Evolutionary conservation across 1,140 invertebrate genomes (phyloP), one percentile per base, ranked within the genome.

Genomic region (Limonius californicus): DNA sequence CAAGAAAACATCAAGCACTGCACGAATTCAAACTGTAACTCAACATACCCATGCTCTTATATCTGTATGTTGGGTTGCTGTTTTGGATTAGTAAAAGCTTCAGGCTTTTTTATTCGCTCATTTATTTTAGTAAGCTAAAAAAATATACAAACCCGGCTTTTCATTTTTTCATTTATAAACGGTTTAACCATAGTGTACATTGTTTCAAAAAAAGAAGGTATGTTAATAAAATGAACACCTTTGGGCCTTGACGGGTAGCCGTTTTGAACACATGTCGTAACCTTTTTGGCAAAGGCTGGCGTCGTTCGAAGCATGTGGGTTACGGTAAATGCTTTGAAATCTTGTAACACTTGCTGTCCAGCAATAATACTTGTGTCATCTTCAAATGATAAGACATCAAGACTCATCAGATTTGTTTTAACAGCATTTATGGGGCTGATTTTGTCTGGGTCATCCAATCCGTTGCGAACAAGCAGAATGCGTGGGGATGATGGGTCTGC

Each of bases 221-320:
- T 73, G 68, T 82, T 79, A 14, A 83, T 72, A 59, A 79, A 81
- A 64, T 83, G 80, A 35, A 82, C 73, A 11, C 76, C 77, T 61
- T 83, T 82, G 3, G 78, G 79, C n/a, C 35, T 39, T 2, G n/a
- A n/a, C 11, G 35, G 35, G 35, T 39, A 39, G 7, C 1, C n/a
- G 2, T 14, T 14, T 39, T 6, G 3, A 2, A 39, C 2, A 39
- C 35, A 6, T 11, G n/a, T 7, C 11, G 35, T 14, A 9, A 12
- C 8, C 27, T 39, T 39, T 14, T 39, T 39, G 7, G n/a, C 2
- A 12, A 39, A 39, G n/a, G 3, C n/a, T 11, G 35, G 35, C 7
- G 35, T 39, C 2, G 2, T 11, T 14, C n/a, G 35, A 2, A 39
- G 8, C 11, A 39, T 14, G 11, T 9, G 2, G 2, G 7, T 2